phyloP scores from a whole-genome alignment of 2,113 vertebrate genomes.

The Procapra przewalskii region DNA sequence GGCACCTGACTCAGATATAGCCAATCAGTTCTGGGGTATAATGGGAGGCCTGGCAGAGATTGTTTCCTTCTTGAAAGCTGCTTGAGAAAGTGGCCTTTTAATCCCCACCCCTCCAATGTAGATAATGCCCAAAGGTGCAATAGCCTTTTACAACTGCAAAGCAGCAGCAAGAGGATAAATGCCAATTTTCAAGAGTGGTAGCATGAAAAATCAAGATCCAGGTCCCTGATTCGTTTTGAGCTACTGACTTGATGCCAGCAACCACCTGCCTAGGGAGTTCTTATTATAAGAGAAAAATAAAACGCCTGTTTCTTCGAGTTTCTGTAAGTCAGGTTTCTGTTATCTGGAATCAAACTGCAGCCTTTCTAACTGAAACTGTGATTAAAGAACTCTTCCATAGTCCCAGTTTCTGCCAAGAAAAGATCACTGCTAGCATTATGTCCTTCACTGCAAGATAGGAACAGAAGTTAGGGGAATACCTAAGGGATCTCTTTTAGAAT shows the following conservation, averaged over 20 bases:
- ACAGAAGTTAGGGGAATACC: not conserved
- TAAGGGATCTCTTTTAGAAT: conserved; percentile 5
- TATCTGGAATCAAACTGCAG: conserved; percentile 12
- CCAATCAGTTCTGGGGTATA: not conserved
- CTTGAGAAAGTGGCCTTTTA: not conserved
- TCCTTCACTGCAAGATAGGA: not conserved
- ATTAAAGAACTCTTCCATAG: conserved; percentile 17
- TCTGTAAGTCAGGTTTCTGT: conserved; percentile 30
- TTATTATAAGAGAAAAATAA: conserved; percentile 22
- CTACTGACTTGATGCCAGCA: conserved; percentile 17
- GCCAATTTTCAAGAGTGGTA: not conserved
- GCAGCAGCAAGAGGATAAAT: not conserved
- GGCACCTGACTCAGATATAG: not conserved
- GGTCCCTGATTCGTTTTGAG: not conserved
- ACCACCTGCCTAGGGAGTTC: not conserved
- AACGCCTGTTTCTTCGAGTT: conserved; percentile 28
- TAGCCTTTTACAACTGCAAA: not conserved
- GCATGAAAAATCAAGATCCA: conserved; percentile 42
- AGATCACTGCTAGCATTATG: not conserved
- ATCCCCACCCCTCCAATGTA: not conserved
- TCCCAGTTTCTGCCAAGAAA: not conserved
- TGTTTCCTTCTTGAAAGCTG: not conserved
- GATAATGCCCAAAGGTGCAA: not conserved
- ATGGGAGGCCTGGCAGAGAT: not conserved
- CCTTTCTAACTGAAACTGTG: conserved; percentile 15